Evolutionary conservation across 2,113 vertebrate genomes (phyloP).

Genomic region (Zosterops lateralis): DNA sequence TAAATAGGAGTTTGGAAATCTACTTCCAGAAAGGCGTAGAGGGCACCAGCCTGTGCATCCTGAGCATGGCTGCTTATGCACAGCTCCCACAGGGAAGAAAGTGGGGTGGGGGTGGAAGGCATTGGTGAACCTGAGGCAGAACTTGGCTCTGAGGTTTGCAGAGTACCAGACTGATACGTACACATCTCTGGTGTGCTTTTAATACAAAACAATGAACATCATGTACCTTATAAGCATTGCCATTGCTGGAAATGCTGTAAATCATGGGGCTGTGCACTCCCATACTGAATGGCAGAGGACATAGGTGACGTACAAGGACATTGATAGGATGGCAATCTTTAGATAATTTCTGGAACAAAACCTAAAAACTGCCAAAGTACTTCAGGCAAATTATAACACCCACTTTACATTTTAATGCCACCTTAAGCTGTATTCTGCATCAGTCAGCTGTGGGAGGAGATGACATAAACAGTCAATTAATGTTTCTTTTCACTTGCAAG

Average conservation of each 20-base stretch:
- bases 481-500: conserved; percentile 64
- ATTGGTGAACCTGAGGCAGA: not conserved
- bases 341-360: conserved; percentile 42
- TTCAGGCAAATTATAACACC: conserved; percentile 67
- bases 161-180: not conserved
- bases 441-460: conserved; percentile 63
- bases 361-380: conserved; percentile 21
- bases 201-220: not conserved
- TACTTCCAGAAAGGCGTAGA: not conserved
- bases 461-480: conserved; percentile 72
- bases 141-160: not conserved
- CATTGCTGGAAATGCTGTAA: not conserved
- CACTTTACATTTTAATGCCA: conserved; percentile 61
- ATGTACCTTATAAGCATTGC: not conserved
- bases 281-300: not conserved
- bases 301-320: conserved; percentile 17
- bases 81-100: not conserved
- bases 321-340: not conserved
- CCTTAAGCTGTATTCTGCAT: conserved; percentile 55
- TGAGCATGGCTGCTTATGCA: not conserved
- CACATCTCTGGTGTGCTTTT: not conserved
- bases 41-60: accelerated
- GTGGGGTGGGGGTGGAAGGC: accelerated
- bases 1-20: not conserved
- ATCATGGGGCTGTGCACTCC: not conserved